Evolutionary conservation across 1,140 invertebrate genomes (phyloP).

Genomic region (Euwallacea fornicatus): DNA sequence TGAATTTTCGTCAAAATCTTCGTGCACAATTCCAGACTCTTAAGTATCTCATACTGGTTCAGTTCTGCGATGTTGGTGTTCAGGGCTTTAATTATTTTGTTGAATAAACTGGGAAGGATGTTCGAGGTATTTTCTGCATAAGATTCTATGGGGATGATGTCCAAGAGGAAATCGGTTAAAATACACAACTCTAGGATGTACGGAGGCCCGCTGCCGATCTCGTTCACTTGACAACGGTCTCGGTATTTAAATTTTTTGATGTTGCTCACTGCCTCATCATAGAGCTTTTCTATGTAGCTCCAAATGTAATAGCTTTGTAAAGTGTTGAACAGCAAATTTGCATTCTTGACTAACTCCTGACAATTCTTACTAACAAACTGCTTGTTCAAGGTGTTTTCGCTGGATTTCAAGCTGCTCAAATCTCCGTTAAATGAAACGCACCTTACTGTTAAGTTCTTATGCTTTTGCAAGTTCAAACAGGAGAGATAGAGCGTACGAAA

Average conservation of each 20-base stretch:
- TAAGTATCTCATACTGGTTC: slow-evolving; percentile 63
- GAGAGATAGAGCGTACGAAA: slow-evolving; percentile 64
- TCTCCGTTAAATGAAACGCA: slow-evolving; percentile 53
- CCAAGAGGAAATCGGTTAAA: slow-evolving; percentile 77
- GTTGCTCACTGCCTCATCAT: slow-evolving; percentile 60
- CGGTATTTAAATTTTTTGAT: slow-evolving; percentile 45
- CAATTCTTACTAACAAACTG: slow-evolving; percentile 50
- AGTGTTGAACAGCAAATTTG: slow-evolving; percentile 83
- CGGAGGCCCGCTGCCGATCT: slow-evolving; percentile 64
- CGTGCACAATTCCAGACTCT: slow-evolving; percentile 68
- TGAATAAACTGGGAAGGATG: slow-evolving; percentile 74
- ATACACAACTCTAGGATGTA: slow-evolving; percentile 68
- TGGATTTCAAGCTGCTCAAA: slow-evolving; percentile 49
- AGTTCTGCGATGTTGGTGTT: slow-evolving; percentile 62
- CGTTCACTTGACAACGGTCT: slow-evolving; percentile 53
- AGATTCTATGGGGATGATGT: slow-evolving; percentile 78
- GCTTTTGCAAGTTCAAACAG: slow-evolving; percentile 50
- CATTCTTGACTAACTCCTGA: slow-evolving; percentile 75
- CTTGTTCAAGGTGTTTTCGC: slow-evolving; percentile 46
- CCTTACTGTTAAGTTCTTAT: slow-evolving; percentile 44
- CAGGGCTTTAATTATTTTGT: slow-evolving; percentile 65
- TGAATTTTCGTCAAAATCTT: slow-evolving; percentile 79
- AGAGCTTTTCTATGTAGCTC: slow-evolving; percentile 76
- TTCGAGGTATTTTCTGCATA: slow-evolving; percentile 79
- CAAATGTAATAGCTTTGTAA: slow-evolving; percentile 86